Evolutionary conservation across 2,888 invertebrate species (phyloP), one percentile per base, ranked within the genome.

Genomic region (Agrochola lota): DNA sequence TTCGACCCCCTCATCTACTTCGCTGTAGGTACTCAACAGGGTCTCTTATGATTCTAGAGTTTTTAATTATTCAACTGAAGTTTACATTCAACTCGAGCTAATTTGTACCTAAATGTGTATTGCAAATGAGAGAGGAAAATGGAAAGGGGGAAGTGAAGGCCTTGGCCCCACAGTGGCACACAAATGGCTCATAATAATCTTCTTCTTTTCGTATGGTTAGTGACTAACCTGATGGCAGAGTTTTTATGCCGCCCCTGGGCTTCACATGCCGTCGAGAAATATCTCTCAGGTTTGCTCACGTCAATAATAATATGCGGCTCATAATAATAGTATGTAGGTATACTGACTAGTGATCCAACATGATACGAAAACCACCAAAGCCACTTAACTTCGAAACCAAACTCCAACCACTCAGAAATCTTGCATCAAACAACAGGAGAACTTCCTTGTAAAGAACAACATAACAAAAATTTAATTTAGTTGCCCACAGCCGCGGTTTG

Each of bases 391-490:
- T 55, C 15, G 23, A 79, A 68, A 66, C 26, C 1, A 59, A 71
- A 80, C 63, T 69, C 26, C 5, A 12, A 35, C 55, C 63, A 26
- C 4, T 30, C 52, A 76, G 63, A 83, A 80, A 77, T 78, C 46
- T 83, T 83, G 66, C 63, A 84, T 79, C 63, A 60, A 71, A 84
- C 59, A 69, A 55, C 68, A 62, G 0, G 70, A 59, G 0, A 68
- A 74, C 40, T 82, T 64, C 30, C 11, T 15, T 35, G 23, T 11
- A 85, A 84, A 74, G 68, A 68, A 67, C 59, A 80, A 57, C 49
- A 75, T 52, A 64, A 57, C 64, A 72, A 83, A 85, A 71, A 80
- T 35, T 62, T 75, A 60, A 83, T 85, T 85, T 80, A 74, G 74
- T 60, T 84, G 49, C 17, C 35, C 59, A 63, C 55, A 57, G 49